Conservation (phyloP, 2,888 invertebrate genomes). For the Andrena flavipes region DNA sequence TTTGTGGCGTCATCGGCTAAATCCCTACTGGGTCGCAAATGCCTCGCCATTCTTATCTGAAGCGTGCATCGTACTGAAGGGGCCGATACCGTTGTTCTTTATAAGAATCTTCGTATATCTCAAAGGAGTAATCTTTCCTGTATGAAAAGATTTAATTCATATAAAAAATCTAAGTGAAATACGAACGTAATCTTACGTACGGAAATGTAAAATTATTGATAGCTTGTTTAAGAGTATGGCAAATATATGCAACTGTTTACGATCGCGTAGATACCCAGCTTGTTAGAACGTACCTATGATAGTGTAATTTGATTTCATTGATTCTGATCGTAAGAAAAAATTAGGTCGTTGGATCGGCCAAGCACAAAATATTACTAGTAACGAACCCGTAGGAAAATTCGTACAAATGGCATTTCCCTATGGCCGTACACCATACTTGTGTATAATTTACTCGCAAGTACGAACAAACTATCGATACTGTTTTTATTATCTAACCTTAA, state of each 20-base stretch:
- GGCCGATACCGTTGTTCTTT: constrained; percentile 13
- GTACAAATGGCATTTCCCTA: too few relatives aligned
- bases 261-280: too few relatives aligned
- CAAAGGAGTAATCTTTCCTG: neutral
- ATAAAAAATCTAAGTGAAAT: neutral
- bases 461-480: constrained; percentile 30
- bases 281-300: too few relatives aligned
- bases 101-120: neutral
- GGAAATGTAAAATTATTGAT: neutral
- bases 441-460: neutral
- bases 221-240: neutral
- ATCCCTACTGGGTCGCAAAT: constrained; percentile 1
- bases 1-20: constrained; percentile 9
- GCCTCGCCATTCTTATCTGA: constrained; percentile 44
- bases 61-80: constrained; percentile 26
- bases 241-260: too few relatives aligned
- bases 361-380: too few relatives aligned
- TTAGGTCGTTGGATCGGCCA: too few relatives aligned
- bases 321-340: too few relatives aligned
- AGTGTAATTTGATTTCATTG: too few relatives aligned
- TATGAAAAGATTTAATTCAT: neutral
- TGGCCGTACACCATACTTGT: neutral
- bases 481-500: constrained; percentile 50
- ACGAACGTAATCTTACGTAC: neutral
- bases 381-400: neutral